A percentile compares a stretch with the other conserved stretches of the same genome.
phyloP scores from a whole-genome alignment of 2,888 invertebrate species.

The Emesis furor region DNA sequence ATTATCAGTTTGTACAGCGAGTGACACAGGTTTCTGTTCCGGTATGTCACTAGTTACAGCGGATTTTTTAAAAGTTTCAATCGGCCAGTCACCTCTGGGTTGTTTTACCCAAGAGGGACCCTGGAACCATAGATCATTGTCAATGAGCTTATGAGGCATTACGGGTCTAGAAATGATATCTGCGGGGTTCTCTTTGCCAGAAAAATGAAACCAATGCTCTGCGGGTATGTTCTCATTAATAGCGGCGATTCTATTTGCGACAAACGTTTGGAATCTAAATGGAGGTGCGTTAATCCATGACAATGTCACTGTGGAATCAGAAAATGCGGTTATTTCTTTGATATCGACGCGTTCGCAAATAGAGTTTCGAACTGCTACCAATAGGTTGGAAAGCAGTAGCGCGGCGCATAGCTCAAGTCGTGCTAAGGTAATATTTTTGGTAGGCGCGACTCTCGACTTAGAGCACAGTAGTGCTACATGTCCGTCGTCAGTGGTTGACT shows the following conservation, averaged over 20 bases:
- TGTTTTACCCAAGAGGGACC: background rate
- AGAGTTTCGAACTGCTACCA: background rate
- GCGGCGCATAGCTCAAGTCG: background rate
- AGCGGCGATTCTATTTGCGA: constrained; percentile 48
- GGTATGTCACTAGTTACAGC: too few relatives aligned
- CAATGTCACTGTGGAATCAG: constrained; percentile 54
- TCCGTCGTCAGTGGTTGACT: background rate
- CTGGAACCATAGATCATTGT: background rate
- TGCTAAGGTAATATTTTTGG: background rate
- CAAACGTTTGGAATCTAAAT: constrained; percentile 49
- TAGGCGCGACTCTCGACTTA: background rate
- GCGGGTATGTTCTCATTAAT: constrained; percentile 19
- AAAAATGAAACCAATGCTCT: constrained; percentile 23
- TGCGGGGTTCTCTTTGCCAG: constrained; percentile 11
- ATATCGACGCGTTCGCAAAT: constrained; percentile 36
- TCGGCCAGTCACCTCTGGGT: too few relatives aligned
- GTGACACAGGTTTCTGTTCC: too few relatives aligned
- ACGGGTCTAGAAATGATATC: constrained; percentile 17
- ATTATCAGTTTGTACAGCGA: too few relatives aligned
- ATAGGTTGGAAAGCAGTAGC: background rate
- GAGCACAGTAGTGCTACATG: background rate
- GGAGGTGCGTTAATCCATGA: constrained; percentile 54
- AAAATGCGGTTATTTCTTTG: constrained; percentile 41
- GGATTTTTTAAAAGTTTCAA: too few relatives aligned
- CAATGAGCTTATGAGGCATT: background rate